A percentile compares a stretch with the other conserved stretches of the same genome.
phyloP scores from a whole-genome alignment of 2,888 invertebrate genomes.

The Seira sanloemensis region DNA sequence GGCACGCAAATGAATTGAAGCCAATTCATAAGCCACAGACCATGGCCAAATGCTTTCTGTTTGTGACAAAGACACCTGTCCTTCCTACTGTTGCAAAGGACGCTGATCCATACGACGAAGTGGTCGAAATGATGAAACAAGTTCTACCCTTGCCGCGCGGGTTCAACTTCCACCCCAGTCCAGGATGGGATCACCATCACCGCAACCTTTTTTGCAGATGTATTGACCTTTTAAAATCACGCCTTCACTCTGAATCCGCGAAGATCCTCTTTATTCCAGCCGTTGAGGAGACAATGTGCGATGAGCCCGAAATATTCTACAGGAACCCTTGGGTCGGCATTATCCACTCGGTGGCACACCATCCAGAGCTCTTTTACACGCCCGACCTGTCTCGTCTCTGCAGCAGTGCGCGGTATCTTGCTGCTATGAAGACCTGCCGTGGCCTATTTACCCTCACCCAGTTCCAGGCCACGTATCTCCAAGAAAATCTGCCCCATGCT shows the following conservation, averaged over 20 bases:
- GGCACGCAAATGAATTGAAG: constrained; percentile 39
- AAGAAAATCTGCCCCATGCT: constrained; percentile 27
- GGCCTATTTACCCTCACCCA: constrained; percentile 59
- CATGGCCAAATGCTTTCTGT: constrained; percentile 61
- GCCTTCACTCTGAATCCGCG: constrained; percentile 32
- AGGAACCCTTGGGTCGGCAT: constrained; percentile 60
- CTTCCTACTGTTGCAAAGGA: neutral
- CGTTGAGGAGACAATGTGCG: constrained; percentile 57
- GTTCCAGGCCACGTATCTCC: constrained; percentile 56
- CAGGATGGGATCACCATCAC: constrained; percentile 63
- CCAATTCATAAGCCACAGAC: constrained; percentile 56
- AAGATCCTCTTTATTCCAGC: constrained; percentile 57
- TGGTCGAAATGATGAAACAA: neutral
- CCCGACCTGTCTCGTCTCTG: constrained; percentile 62
- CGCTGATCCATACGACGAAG: constrained; percentile 9
- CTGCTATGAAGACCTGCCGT: constrained; percentile 52
- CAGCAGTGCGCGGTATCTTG: neutral
- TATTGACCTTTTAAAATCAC: constrained; percentile 27
- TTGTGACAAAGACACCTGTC: neutral
- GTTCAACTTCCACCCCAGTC: constrained; percentile 46
- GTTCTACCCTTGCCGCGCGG: constrained; percentile 10
- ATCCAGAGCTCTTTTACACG: constrained; percentile 60
- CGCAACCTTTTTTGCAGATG: constrained; percentile 53
- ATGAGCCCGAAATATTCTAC: constrained; percentile 45
- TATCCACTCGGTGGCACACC: constrained; percentile 55